These are phyloP conservation scores for Pandemis heparana DNA, from an alignment of 2,888 invertebrate species.

Conservation along the genomic window DNA sequence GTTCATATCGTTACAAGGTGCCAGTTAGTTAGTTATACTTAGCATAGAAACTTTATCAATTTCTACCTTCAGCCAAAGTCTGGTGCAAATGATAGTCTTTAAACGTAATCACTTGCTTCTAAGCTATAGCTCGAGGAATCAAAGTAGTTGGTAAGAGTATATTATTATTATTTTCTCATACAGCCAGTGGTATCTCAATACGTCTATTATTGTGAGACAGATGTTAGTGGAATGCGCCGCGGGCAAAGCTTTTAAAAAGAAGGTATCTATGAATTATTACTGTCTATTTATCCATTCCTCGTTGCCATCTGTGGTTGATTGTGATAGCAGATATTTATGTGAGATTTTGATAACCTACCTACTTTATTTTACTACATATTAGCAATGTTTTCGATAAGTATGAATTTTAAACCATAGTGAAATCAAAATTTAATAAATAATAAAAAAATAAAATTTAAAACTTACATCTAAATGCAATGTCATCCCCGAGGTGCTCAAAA, in stretches of 20 bases:
- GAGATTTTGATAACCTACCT: conserved; percentile 14
- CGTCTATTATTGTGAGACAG: conserved; percentile 65
- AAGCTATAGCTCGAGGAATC: conserved; percentile 30
- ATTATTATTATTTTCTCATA: conserved; percentile 39
- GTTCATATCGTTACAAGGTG: too few relatives aligned
- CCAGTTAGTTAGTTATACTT: background rate
- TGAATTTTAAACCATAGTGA: background rate
- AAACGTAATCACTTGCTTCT: conserved; percentile 37
- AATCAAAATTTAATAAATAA: too few relatives aligned
- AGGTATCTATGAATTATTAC: conserved; percentile 40
- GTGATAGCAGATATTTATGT: conserved; percentile 29
- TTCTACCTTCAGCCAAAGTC: conserved; percentile 29
- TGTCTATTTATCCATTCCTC: conserved; percentile 36
- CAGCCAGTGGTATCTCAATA: conserved; percentile 59
- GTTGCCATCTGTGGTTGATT: conserved; percentile 57
- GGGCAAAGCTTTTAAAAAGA: conserved; percentile 50
- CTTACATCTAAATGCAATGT: too few relatives aligned
- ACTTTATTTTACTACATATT: background rate
- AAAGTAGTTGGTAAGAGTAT: conserved; percentile 24
- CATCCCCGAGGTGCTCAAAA: too few relatives aligned
- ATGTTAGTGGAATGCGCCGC: conserved; percentile 58
- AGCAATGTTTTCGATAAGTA: background rate
- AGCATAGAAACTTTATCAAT: conserved; percentile 23
- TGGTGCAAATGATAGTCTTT: conserved; percentile 39
- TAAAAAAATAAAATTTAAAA: too few relatives aligned